phyloP scores from a whole-genome alignment of 2,888 invertebrate species.

The Pseudoips prasinana region DNA sequence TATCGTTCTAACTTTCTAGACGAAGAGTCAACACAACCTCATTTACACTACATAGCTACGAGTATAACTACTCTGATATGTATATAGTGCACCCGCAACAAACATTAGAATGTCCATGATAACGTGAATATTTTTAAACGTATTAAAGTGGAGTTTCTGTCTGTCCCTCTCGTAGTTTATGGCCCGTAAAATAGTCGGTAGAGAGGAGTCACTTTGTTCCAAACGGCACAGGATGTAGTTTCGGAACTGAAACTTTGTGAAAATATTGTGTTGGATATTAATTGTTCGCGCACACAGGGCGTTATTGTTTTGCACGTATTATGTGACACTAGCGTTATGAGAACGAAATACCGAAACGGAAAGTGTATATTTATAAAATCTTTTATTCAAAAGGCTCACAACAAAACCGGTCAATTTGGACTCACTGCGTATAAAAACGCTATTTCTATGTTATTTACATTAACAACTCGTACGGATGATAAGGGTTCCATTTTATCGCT shows the following conservation, averaged over 20 bases:
- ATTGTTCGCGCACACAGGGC: slow-evolving; percentile 52
- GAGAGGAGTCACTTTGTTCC: slow-evolving; percentile 58
- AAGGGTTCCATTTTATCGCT: slow-evolving; percentile 38
- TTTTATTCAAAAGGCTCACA: slow-evolving; percentile 38
- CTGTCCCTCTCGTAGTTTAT: slow-evolving; percentile 50
- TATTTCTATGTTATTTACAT: slow-evolving; percentile 42
- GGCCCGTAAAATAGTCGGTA: slow-evolving; percentile 64
- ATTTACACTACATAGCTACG: too few relatives aligned
- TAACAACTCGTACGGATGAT: slow-evolving; percentile 30
- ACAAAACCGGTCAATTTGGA: slow-evolving; percentile 38
- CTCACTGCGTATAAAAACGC: slow-evolving; percentile 33
- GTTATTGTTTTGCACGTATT: slow-evolving; percentile 45
- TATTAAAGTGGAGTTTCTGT: slow-evolving; percentile 44
- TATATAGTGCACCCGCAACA: slow-evolving; percentile 8
- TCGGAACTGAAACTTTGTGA: slow-evolving; percentile 62
- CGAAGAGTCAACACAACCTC: slow-evolving; percentile 46
- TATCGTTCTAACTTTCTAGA: slow-evolving; percentile 50
- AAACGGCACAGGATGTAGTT: slow-evolving; percentile 56
- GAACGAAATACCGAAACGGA: slow-evolving; percentile 29
- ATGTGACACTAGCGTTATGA: slow-evolving; percentile 35
- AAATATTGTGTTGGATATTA: slow-evolving; percentile 70
- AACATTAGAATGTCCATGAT: slow-evolving; percentile 35
- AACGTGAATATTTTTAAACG: slow-evolving; percentile 47
- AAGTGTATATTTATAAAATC: slow-evolving; percentile 35
- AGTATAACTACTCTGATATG: too few relatives aligned